These are phyloP conservation scores for Clarias pachynema DNA, from an alignment of 2,797 vertebrate genomes.

Conservation along the genomic window DNA sequence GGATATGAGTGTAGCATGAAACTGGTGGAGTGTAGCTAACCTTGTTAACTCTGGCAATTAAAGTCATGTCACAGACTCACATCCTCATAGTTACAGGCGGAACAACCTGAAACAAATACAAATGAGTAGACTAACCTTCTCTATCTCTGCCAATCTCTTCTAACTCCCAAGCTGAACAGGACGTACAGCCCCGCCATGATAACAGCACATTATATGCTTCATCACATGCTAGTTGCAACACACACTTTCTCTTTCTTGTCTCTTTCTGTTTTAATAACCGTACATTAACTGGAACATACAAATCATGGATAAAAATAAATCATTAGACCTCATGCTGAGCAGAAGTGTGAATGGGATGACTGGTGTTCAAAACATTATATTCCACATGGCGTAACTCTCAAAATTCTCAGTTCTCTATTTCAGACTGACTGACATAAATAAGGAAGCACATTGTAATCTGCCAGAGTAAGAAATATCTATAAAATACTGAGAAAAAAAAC, in stretches of 20 bases:
- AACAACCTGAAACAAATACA: constrained; percentile 63
- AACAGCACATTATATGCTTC: constrained; percentile 39
- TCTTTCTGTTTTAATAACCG: constrained; percentile 38
- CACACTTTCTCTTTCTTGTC: constrained; percentile 33
- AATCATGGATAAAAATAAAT: constrained; percentile 23
- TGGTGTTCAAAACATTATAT: constrained; percentile 7
- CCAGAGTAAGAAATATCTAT: background rate
- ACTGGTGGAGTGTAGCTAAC: constrained; percentile 68
- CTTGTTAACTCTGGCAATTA: constrained; percentile 78
- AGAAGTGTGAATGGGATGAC: background rate
- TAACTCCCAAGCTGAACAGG: constrained; percentile 21
- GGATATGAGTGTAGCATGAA: constrained; percentile 63
- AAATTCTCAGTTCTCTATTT: background rate
- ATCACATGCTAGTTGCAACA: constrained; percentile 23
- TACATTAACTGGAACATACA: constrained; percentile 27
- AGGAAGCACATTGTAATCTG: background rate
- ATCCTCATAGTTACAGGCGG: constrained; percentile 64
- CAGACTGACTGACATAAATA: background rate
- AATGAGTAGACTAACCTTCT: constrained; percentile 62
- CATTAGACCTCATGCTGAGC: constrained; percentile 5
- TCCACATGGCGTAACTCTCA: background rate
- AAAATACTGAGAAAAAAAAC: background rate
- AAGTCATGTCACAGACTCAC: constrained; percentile 72
- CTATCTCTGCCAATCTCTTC: constrained; percentile 46
- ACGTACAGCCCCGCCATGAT: constrained; percentile 38